Conservation (phyloP, 2,888 invertebrate genomes). For the Nezara viridula region DNA sequence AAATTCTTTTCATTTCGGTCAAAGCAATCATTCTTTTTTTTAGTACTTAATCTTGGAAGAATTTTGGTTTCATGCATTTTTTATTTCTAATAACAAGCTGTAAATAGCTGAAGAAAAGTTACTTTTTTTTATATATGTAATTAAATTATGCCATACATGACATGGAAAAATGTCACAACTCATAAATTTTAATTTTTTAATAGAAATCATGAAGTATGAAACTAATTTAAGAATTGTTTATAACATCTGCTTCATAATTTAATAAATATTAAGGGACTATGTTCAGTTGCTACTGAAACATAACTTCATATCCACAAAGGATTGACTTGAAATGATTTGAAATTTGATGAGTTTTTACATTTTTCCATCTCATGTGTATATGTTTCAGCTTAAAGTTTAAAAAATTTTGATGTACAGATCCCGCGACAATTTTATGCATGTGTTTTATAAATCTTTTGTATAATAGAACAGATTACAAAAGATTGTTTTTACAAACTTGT, state of each 20-base stretch:
- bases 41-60: slow-evolving; percentile 5
- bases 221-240: background rate
- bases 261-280: no score
- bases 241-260: background rate
- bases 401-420: background rate
- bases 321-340: background rate
- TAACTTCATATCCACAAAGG: background rate
- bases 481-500: background rate
- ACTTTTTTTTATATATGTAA: background rate
- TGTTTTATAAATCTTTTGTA: background rate
- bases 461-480: background rate
- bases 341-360: background rate
- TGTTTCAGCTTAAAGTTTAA: background rate
- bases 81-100: background rate
- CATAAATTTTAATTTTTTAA: background rate
- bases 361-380: background rate
- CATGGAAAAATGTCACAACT: background rate
- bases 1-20: background rate
- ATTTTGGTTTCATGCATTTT: background rate
- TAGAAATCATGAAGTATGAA: background rate
- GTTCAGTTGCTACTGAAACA: background rate
- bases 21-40: background rate
- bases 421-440: background rate
- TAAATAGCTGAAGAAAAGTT: background rate
- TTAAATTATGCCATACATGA: background rate